Evolutionary conservation across 2,888 invertebrate species (phyloP), one percentile per base, ranked within the genome.

Genomic region (Spisula subtruncata): DNA sequence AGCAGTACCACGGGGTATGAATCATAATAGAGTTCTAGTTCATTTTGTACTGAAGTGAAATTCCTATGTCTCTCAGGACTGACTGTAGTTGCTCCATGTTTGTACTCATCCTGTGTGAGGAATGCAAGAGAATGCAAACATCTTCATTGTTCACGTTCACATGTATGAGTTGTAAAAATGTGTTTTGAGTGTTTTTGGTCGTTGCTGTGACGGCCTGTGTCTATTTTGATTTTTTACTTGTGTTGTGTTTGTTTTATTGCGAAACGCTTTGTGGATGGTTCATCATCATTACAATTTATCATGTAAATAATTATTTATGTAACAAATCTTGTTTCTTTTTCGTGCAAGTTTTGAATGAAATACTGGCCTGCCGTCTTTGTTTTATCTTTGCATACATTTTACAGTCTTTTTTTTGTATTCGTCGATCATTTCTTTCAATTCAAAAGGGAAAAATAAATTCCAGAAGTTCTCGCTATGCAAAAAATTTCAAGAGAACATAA

Each of bases 261-360:
- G 83, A 66, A 25, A 83, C 66, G 75, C 71, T 75, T 84, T 48
- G 75, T 84, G 84, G 75, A 75, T 66, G 84, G 75, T 32, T 84
- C 75, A 71, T 75, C 83, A 6, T 41, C 84, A 84, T 84, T 29
- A 75, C 84, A 84, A 75, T 71, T 75, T 84, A 84, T 84, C 84
- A 84, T 84, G 84, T 84, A 84, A 84, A 84, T 84, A 84, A 84
- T 84, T 84, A 75, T 75, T 84, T 84, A 84, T 84, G 84, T 84
- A 84, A 46, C 48, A 84, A 48, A 75, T 75, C 84, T 51, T 84
- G 71, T 75, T 41, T 75, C 84, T 84, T 16, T 83, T 51, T 84
- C 51, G 71, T 84, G 84, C n/a, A 84, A 48, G 75, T 75, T 84
- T 41, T 71, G 66, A 48, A 66, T 71, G 84, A 84, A 84, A 32